phyloP scores from a whole-genome alignment of 2,113 vertebrate genomes.

The Caloenas nicobarica region DNA sequence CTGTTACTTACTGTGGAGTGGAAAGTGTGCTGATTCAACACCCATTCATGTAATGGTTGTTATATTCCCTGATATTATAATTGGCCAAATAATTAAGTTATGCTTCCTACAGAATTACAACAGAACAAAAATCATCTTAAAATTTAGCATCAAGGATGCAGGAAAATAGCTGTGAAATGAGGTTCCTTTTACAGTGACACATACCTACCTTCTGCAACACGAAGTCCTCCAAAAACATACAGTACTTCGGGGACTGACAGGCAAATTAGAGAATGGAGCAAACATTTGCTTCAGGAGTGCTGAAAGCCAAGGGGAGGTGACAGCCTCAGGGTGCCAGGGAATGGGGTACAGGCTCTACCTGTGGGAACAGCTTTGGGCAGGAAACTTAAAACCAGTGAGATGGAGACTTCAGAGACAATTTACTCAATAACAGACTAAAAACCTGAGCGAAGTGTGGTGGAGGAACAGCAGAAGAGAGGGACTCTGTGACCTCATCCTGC shows the following conservation, averaged over 20 bases:
- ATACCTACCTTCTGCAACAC: background rate
- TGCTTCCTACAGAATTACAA: conserved; percentile 16
- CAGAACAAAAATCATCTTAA: background rate
- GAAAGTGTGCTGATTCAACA: conserved; percentile 36
- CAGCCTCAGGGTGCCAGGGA: background rate
- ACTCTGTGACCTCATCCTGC: background rate
- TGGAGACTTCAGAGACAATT: background rate
- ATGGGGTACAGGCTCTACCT: background rate
- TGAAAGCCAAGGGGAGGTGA: background rate
- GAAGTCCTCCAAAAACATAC: background rate
- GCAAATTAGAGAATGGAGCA: background rate
- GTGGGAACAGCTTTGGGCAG: background rate
- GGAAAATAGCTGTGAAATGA: background rate
- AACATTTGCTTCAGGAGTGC: background rate
- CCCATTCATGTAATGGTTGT: conserved; percentile 4
- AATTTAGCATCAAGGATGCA: conserved; percentile 24
- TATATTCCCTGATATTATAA: conserved; percentile 39
- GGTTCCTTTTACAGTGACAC: background rate
- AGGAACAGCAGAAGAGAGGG: background rate
- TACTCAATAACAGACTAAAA: background rate
- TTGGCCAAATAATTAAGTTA: conserved; percentile 57
- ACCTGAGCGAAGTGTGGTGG: background rate
- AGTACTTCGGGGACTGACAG: background rate
- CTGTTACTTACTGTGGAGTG: conserved; percentile 19
- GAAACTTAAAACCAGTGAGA: background rate